Conservation (phyloP, 1,140 invertebrate genomes). For the Neotoxoptera formosana region DNA sequence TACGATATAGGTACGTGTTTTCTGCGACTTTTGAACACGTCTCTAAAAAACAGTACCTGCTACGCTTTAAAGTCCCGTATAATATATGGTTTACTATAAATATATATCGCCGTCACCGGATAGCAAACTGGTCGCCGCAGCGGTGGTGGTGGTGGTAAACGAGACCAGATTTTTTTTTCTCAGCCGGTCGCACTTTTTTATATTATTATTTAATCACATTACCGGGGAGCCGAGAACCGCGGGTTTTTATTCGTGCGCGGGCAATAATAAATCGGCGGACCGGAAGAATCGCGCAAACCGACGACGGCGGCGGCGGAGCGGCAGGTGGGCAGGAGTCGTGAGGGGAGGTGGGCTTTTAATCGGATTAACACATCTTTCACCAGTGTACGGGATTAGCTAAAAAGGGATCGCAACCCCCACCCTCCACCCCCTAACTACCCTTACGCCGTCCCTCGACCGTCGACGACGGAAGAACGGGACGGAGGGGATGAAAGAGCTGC, state of each 20-base stretch:
- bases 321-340: not conserved
- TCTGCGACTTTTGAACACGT: not conserved
- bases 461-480: too few relatives aligned
- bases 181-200: not conserved
- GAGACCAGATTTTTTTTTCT: constrained; percentile 4
- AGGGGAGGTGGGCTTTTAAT: constrained; percentile 24
- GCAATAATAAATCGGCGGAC: constrained; percentile 41
- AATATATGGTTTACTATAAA: not conserved
- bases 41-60: not conserved
- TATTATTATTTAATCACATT: constrained; percentile 51
- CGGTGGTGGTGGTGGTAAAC: not conserved
- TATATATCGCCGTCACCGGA: not conserved
- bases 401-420: constrained; percentile 8
- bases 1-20: not conserved
- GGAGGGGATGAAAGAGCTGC: not conserved
- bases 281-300: constrained; percentile 24
- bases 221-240: not conserved
- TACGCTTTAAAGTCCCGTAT: not conserved
- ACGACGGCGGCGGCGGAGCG: too few relatives aligned
- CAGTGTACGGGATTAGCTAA: constrained; percentile 39
- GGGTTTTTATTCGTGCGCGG: constrained; percentile 17
- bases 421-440: not conserved
- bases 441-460: not conserved
- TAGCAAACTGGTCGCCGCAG: not conserved
- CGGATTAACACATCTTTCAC: constrained; percentile 55